A percentile compares a stretch with the other conserved stretches of the same genome.
Conservation (phyloP, 2,113 vertebrate species). For the Sminthopsis crassicaudata region DNA sequence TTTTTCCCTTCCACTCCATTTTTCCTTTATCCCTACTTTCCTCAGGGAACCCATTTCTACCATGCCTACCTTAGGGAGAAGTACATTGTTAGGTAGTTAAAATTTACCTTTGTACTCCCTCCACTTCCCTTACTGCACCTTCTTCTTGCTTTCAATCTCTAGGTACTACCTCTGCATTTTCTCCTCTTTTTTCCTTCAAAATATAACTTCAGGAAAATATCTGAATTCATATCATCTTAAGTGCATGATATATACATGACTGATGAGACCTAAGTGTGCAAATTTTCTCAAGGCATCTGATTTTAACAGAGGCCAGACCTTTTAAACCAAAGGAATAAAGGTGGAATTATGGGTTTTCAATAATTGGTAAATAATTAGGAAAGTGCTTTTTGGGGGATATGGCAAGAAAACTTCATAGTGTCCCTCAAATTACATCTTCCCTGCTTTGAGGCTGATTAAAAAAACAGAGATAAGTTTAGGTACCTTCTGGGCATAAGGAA, state of each 20-base stretch:
- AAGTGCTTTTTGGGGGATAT: conserved; percentile 11
- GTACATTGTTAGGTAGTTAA: background rate
- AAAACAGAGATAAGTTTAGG: conserved; percentile 53
- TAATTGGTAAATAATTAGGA: background rate
- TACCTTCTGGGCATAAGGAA: conserved; percentile 36
- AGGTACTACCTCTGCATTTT: background rate
- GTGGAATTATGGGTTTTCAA: conserved; percentile 41
- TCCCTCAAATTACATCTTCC: conserved; percentile 8
- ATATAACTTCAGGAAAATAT: conserved; percentile 4
- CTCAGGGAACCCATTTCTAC: background rate
- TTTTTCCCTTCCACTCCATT: conserved; percentile 43
- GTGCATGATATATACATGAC: background rate
- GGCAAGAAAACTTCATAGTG: conserved; percentile 19
- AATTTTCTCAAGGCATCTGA: conserved; percentile 33
- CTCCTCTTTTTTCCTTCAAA: background rate
- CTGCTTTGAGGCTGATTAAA: conserved; percentile 28
- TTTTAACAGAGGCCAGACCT: conserved; percentile 27
- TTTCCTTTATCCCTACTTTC: conserved; percentile 6
- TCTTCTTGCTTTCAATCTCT: background rate
- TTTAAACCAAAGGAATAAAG: conserved; percentile 45
- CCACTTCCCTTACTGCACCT: background rate
- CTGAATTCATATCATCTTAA: conserved; percentile 7
- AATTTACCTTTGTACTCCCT: background rate
- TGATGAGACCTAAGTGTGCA: conserved; percentile 3
- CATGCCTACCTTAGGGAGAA: background rate